Evolutionary conservation across 2,888 invertebrate species (phyloP).

Genomic region (Osmoderma eremita): DNA sequence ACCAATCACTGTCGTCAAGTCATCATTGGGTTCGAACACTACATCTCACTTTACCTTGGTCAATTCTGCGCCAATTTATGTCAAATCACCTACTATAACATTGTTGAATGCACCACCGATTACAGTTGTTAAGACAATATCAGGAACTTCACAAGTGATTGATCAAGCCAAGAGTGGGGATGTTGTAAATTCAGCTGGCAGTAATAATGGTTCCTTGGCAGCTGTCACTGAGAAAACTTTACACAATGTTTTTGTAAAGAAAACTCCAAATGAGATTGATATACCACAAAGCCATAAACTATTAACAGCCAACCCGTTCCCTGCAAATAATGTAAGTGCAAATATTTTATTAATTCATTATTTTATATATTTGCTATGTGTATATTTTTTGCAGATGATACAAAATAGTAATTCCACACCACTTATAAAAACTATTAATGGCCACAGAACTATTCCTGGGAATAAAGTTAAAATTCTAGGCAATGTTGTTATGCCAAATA

Average conservation of each 20-base stretch:
- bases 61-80: slow-evolving; percentile 58
- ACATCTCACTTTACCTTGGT: slow-evolving; percentile 60
- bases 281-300: slow-evolving; percentile 60
- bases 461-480: slow-evolving; percentile 62
- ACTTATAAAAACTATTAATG: slow-evolving; percentile 56
- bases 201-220: slow-evolving; percentile 46
- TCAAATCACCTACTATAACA: slow-evolving; percentile 57
- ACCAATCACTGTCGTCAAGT: slow-evolving; percentile 61
- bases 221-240: slow-evolving; percentile 46
- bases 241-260: slow-evolving; percentile 63
- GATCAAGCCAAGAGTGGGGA: slow-evolving; percentile 28
- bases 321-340: slow-evolving; percentile 59
- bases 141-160: slow-evolving; percentile 28
- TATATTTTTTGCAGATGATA: slow-evolving; percentile 43
- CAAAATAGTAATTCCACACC: slow-evolving; percentile 46
- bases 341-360: slow-evolving; percentile 4
- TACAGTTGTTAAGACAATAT: slow-evolving; percentile 59
- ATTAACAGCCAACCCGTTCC: slow-evolving; percentile 59
- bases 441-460: slow-evolving; percentile 54
- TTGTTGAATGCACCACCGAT: slow-evolving; percentile 61
- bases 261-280: slow-evolving; percentile 53
- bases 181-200: slow-evolving; percentile 30
- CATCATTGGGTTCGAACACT: slow-evolving; percentile 58
- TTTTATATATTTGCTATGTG: no score
- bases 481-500: slow-evolving; percentile 57